Evolutionary conservation across 2,888 invertebrate species (phyloP).

Genomic region (Zaprionus obscuricornis): DNA sequence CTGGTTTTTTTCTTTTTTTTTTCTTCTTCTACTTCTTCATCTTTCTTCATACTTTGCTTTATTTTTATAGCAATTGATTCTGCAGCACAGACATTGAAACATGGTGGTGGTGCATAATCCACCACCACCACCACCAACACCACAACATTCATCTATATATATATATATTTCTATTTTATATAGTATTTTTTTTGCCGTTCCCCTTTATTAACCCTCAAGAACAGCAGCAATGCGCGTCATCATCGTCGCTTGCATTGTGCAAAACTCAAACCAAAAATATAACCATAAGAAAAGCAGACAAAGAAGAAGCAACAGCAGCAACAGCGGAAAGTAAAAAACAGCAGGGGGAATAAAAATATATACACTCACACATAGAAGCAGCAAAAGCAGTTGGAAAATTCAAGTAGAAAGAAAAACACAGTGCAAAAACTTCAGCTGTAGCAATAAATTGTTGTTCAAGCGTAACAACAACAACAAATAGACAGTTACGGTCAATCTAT

Average conservation of each 20-base stretch:
- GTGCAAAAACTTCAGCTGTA: too few species aligned
- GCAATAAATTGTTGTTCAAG: too few species aligned
- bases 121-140: slow-evolving; percentile 24
- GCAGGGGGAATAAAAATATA: neutral
- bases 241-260: slow-evolving; percentile 31
- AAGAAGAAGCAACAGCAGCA: neutral
- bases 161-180: neutral
- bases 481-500: too few species aligned
- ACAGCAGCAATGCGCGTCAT: too few species aligned
- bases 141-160: neutral
- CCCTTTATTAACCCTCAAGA: slow-evolving; percentile 36
- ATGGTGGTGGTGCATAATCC: slow-evolving; percentile 25
- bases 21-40: neutral
- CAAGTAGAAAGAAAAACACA: too few species aligned
- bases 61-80: too few species aligned
- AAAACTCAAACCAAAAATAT: slow-evolving; percentile 23
- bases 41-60: too few species aligned
- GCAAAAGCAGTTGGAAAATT: neutral
- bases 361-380: too few species aligned
- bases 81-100: slow-evolving; percentile 1
- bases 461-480: too few species aligned
- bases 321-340: neutral
- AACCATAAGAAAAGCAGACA: neutral
- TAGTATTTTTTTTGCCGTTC: neutral
- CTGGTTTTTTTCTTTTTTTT: slow-evolving; percentile 9